phyloP scores from a whole-genome alignment of 1,140 invertebrate species.

The Magallana ariakensis region DNA sequence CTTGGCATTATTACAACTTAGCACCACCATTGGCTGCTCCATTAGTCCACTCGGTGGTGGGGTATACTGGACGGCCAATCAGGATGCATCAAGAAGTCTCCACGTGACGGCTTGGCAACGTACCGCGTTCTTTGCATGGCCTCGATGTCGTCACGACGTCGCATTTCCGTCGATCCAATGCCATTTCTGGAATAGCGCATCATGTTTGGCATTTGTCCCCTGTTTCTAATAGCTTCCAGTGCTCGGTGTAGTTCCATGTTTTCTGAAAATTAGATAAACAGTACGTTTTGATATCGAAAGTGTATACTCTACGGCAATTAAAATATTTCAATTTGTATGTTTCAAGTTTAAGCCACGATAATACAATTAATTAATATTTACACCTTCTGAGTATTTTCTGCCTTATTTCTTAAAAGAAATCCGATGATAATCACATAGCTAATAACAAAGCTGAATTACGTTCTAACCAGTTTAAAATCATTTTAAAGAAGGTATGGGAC shows the following conservation, averaged over 20 bases:
- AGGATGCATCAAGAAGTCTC: slow-evolving; percentile 74
- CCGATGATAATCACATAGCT: no score
- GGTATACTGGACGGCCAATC: slow-evolving; percentile 71
- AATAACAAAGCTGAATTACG: no score
- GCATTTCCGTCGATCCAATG: slow-evolving; percentile 15
- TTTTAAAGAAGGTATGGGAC: no score
- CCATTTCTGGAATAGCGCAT: slow-evolving; percentile 8
- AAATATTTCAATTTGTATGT: no score
- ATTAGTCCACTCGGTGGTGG: slow-evolving; percentile 65
- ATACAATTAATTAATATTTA: no score
- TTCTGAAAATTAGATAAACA: slow-evolving; percentile 16
- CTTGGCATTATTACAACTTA: not conserved
- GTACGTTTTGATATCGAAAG: no score
- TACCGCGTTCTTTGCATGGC: slow-evolving; percentile 2
- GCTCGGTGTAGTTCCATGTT: slow-evolving; percentile 43
- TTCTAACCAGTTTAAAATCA: no score
- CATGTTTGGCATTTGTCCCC: slow-evolving; percentile 6
- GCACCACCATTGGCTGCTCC: not conserved
- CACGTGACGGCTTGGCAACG: slow-evolving; percentile 53
- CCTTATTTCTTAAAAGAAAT: no score
- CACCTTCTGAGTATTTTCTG: no score
- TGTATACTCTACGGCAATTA: no score
- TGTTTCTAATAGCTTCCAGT: slow-evolving; percentile 38
- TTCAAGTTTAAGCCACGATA: no score
- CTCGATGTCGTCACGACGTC: slow-evolving; percentile 31